phyloP scores from a whole-genome alignment of 2,888 invertebrate species.

The Tanaodytes sp. region DNA sequence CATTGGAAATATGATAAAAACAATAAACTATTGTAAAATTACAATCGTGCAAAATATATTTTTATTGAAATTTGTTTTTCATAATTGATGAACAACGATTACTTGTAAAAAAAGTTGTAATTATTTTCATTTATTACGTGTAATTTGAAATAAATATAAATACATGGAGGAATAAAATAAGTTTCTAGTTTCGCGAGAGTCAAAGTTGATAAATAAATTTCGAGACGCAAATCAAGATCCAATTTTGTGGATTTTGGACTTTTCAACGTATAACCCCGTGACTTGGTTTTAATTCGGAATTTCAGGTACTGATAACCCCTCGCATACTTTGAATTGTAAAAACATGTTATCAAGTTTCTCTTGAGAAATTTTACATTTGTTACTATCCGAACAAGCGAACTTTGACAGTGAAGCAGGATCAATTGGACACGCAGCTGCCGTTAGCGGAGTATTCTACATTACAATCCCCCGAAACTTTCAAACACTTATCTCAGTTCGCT shows the following conservation, averaged over 20 bases:
- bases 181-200: not conserved
- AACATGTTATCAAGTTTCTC: constrained; percentile 36
- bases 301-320: not conserved
- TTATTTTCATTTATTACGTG: too few relatives aligned
- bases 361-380: constrained; percentile 27
- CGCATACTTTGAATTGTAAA: constrained; percentile 30
- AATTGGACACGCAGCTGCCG: constrained; percentile 34
- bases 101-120: too few relatives aligned
- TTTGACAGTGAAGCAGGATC: constrained; percentile 37
- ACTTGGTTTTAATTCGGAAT: not conserved
- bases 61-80: too few relatives aligned
- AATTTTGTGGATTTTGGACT: not conserved
- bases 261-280: not conserved
- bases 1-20: too few relatives aligned
- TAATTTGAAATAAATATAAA: too few relatives aligned
- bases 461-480: constrained; percentile 27
- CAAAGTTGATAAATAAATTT: not conserved
- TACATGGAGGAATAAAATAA: too few relatives aligned
- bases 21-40: too few relatives aligned
- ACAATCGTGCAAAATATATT: too few relatives aligned
- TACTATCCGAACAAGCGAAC: constrained; percentile 40
- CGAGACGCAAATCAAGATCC: not conserved
- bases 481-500: not conserved
- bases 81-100: too few relatives aligned
- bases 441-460: constrained; percentile 33